Conservation (phyloP, 1,140 invertebrate genomes). For the Helicoverpa zea region DNA sequence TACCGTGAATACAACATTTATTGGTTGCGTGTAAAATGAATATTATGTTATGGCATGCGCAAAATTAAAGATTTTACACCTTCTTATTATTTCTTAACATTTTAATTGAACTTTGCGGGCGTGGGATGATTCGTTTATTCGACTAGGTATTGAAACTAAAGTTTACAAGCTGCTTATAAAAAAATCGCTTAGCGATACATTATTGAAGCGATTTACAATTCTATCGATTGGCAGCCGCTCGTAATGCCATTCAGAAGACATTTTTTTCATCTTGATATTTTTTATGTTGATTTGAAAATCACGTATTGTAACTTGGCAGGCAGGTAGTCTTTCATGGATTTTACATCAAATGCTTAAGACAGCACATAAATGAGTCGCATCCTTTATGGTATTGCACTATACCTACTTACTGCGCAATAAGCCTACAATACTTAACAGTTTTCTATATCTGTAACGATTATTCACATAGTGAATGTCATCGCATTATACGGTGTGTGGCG, state of each 20-base stretch:
- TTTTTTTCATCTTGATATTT: conserved; percentile 80
- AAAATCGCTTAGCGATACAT: conserved; percentile 41
- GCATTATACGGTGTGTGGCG: too few relatives aligned
- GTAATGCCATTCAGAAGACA: conserved; percentile 75
- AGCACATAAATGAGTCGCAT: not conserved
- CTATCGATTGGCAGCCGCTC: conserved; percentile 73
- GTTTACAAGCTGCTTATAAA: conserved; percentile 49
- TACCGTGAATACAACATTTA: conserved; percentile 47
- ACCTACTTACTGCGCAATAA: not conserved
- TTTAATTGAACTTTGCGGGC: conserved; percentile 53
- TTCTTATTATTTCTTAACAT: conserved; percentile 59
- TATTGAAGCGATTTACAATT: conserved; percentile 82
- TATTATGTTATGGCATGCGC: conserved; percentile 64
- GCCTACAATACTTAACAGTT: not conserved
- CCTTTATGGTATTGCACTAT: not conserved
- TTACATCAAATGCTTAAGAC: conserved; percentile 7
- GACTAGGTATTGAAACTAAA: conserved; percentile 60
- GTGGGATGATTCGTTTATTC: conserved; percentile 38
- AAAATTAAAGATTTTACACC: conserved; percentile 69
- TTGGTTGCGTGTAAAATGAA: conserved; percentile 58
- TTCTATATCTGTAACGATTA: too few relatives aligned
- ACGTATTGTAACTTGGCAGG: conserved; percentile 55
- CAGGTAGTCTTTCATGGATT: conserved; percentile 59
- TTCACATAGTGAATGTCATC: too few relatives aligned
- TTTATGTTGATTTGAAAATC: conserved; percentile 67